Conservation (phyloP, 2,113 vertebrate genomes). For the Geococcyx californianus region DNA sequence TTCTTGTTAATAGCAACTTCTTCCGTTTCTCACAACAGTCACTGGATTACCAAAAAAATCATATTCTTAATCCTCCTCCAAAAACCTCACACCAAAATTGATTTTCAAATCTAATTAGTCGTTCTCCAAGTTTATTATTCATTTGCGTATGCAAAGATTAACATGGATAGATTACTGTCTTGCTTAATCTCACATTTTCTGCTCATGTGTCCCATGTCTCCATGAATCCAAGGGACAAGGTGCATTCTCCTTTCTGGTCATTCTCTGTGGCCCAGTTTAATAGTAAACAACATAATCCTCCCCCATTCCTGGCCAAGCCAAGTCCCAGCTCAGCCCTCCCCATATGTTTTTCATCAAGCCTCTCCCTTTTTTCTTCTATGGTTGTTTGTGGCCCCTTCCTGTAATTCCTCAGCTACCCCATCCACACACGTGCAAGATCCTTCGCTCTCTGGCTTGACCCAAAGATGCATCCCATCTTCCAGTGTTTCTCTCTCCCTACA, state of each 20-base stretch:
- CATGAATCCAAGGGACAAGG: not conserved
- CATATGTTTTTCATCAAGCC: accelerated
- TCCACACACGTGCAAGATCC: not conserved
- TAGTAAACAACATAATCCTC: accelerated
- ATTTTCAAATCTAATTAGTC: not conserved
- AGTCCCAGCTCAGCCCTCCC: not conserved
- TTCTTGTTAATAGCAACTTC: not conserved
- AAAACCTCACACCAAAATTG: not conserved
- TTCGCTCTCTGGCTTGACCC: not conserved
- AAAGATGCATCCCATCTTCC: not conserved
- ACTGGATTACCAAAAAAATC: not conserved
- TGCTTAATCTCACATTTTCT: not conserved
- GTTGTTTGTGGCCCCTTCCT: not conserved
- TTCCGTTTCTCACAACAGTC: not conserved
- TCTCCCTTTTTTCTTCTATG: not conserved
- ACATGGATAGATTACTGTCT: not conserved
- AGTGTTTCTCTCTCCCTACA: not conserved
- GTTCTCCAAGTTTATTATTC: not conserved
- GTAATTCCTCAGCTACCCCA: not conserved
- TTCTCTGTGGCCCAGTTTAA: not conserved
- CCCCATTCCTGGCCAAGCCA: not conserved
- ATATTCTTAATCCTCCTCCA: not conserved
- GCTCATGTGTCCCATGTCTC: not conserved
- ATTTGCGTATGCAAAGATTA: not conserved
- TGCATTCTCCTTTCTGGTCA: not conserved